A percentile compares a stretch with the other conserved stretches of the same genome.
phyloP scores from a whole-genome alignment of 2,888 invertebrate species.

The Chrysolina oricalcia region DNA sequence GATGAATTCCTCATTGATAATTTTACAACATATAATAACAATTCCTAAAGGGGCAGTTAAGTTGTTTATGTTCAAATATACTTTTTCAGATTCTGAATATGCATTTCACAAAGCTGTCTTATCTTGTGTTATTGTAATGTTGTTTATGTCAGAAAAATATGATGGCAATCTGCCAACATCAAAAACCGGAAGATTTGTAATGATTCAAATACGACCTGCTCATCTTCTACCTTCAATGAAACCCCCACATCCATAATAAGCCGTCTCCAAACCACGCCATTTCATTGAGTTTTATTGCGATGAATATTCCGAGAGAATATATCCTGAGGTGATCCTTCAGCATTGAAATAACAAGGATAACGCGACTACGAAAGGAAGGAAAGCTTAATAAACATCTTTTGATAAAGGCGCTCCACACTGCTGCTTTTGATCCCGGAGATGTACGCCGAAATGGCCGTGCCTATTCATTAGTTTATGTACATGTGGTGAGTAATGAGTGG shows the following conservation, averaged over 20 bases:
- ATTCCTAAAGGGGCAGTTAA: no score
- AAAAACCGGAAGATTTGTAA: background rate
- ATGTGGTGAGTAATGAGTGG: conserved; percentile 3
- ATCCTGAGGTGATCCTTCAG: conserved; percentile 13
- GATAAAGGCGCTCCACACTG: background rate
- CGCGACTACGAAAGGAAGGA: conserved; percentile 2
- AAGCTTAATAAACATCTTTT: conserved; percentile 30
- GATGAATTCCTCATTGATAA: no score
- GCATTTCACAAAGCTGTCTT: no score
- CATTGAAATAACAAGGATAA: conserved; percentile 21
- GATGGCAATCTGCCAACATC: no score
- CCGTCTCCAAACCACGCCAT: background rate
- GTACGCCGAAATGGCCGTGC: conserved; percentile 1
- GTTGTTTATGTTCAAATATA: no score
- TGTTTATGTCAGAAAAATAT: no score
- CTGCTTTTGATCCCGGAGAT: background rate
- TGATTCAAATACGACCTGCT: background rate
- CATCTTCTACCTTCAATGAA: background rate
- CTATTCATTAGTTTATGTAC: conserved; percentile 3
- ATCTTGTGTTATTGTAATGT: no score
- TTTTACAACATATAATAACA: no score
- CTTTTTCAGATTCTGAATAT: no score
- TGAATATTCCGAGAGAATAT: conserved; percentile 3
- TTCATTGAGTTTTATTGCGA: background rate
- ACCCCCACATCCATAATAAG: background rate